Evolutionary conservation across 1,140 invertebrate genomes (phyloP).

Genomic region (Caenorhabditis latens): DNA sequence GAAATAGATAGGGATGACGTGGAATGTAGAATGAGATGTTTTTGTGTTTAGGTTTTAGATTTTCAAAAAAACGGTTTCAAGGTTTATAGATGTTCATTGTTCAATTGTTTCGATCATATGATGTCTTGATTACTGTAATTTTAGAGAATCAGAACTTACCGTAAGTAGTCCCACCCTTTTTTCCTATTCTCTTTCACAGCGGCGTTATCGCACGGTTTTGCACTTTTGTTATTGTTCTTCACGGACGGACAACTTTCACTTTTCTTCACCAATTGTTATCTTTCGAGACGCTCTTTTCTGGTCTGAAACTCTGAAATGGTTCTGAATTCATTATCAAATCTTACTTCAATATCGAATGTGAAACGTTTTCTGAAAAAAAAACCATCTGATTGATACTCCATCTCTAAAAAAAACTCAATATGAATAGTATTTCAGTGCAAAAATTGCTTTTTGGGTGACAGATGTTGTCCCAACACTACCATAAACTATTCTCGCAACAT

Average conservation of each 20-base stretch:
- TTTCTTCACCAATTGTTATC: neutral
- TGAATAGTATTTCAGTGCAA: too few species aligned
- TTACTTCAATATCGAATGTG: too few species aligned
- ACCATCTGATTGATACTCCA: too few species aligned
- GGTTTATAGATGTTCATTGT: neutral
- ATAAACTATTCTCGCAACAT: slow-evolving; percentile 13
- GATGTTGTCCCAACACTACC: too few species aligned
- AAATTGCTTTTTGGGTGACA: too few species aligned
- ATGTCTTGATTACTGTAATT: neutral
- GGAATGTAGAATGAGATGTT: neutral
- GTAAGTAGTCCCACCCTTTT: neutral
- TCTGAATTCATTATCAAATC: too few species aligned
- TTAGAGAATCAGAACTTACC: neutral
- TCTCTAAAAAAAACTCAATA: too few species aligned
- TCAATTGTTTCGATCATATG: too few species aligned
- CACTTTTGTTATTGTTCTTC: slow-evolving; percentile 46
- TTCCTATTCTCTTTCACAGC: too few species aligned
- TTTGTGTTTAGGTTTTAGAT: neutral
- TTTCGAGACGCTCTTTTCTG: neutral
- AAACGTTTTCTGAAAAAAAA: too few species aligned
- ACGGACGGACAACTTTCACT: neutral
- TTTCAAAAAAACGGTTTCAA: slow-evolving; percentile 17
- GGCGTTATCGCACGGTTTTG: neutral
- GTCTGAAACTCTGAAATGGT: too few species aligned
- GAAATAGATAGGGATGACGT: neutral